Conservation (phyloP, 2,113 vertebrate species). For the Eublepharis macularius region DNA sequence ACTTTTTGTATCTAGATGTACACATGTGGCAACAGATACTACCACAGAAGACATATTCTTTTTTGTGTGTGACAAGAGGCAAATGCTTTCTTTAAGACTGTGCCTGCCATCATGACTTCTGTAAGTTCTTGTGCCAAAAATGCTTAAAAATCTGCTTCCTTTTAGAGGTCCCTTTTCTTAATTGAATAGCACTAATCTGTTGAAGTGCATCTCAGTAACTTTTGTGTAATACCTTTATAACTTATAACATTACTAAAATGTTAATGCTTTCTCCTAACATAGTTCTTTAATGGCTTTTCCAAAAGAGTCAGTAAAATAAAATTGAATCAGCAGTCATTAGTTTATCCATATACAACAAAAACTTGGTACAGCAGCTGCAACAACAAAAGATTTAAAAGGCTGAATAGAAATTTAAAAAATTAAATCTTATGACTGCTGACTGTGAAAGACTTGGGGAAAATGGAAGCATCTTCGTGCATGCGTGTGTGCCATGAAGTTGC, state of each 20-base stretch:
- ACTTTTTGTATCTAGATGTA: not conserved
- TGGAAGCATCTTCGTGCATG: too few species aligned
- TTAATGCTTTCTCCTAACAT: too few species aligned
- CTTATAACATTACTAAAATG: not conserved
- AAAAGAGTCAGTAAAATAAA: too few species aligned
- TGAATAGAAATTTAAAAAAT: too few species aligned
- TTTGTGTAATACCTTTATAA: not conserved
- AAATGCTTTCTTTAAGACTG: not conserved
- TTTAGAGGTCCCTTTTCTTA: not conserved
- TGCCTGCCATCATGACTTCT: not conserved
- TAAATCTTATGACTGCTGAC: too few species aligned
- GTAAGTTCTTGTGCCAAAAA: not conserved
- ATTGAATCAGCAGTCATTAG: too few species aligned
- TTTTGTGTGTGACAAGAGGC: not conserved
- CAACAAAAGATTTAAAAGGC: too few species aligned
- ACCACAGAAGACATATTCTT: not conserved
- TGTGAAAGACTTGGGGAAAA: too few species aligned
- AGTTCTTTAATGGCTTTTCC: too few species aligned
- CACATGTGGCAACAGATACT: not conserved
- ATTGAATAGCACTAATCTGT: not conserved
- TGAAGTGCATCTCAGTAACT: not conserved
- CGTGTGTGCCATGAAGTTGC: too few species aligned
- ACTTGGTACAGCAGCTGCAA: too few species aligned
- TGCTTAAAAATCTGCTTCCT: not conserved
- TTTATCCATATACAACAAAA: too few species aligned